Base-by-base conservation (phyloP, 2,888 invertebrate species). In the Allacma fusca region DNA sequence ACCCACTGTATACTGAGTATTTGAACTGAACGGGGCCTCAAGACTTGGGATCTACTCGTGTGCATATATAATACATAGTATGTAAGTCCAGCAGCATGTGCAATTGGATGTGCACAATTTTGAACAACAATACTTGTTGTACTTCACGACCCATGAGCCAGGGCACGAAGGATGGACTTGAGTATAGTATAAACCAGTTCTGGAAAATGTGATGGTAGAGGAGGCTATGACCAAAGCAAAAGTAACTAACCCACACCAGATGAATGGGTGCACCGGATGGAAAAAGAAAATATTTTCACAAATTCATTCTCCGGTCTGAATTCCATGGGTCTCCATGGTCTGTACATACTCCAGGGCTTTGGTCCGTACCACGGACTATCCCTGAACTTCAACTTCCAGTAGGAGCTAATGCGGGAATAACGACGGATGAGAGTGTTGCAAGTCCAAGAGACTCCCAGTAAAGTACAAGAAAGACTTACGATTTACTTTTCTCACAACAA, bases 211-310 rank as follows among this genome's bases (percentile, higher is more conserved):
- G 23, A 16, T 50, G 16, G 21, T 13, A 23, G 43, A 50, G 57
- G n/a, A 40, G 68, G 71, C 50, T 71, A 50, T 71, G 71, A 71
- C 71, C 57, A 26, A 64, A 73, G 62, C 62, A 73, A 73, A 73
- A 62, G 62, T 62, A 62, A 73, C 62, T 40, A 73, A 64, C 73
- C 70, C 76, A 70, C 50, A 59, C 40, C 21, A 44, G 24, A 44
- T 76, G 57, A 76, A 76, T 76, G 70, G 76, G 69, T 29, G 69
- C 77, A 77, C 68, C 77, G 73, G 73, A 77, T 73, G 67, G 72
- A 73, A 72, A 77, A 77, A 73, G 77, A 77, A 77, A 77, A 77
- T 77, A 77, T 77, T 77, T 77, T 77, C 77, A 62, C 72, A 71
- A 73, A 77, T 73, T 77, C 75, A 75, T 75, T 75, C 75, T 75